Conservation (phyloP, 2,113 vertebrate species). For the Platysternon megacephalum region DNA sequence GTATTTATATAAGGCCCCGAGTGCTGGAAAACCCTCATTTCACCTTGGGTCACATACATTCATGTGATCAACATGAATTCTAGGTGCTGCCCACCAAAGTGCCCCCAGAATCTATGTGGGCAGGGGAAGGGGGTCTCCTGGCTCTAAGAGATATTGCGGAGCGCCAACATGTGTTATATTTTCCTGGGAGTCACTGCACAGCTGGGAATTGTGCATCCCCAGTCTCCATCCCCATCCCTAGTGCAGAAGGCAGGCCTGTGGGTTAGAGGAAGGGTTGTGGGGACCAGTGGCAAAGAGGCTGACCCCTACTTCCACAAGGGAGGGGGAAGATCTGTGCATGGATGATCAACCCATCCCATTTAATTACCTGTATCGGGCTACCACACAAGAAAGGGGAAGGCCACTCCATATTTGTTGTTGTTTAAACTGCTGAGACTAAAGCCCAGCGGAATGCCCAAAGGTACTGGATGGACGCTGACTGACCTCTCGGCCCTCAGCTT, state of each 20-base stretch:
- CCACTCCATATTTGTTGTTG: neutral
- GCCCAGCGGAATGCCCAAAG: neutral
- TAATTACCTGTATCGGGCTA: neutral
- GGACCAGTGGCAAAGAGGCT: neutral
- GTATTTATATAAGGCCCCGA: neutral
- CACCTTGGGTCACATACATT: neutral
- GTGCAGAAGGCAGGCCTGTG: neutral
- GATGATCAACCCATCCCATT: neutral
- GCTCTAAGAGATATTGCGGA: rapidly evolving
- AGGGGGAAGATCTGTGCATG: neutral
- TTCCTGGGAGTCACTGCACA: neutral
- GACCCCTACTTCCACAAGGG: neutral
- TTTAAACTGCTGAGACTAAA: neutral
- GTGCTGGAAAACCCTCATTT: neutral
- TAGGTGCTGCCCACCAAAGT: neutral
- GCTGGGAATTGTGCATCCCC: neutral
- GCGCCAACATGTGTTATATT: rapidly evolving
- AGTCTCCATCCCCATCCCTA: neutral
- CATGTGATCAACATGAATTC: neutral
- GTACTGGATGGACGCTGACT: rapidly evolving
- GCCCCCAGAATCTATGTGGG: neutral
- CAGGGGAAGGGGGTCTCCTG: neutral
- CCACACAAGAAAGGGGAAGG: neutral
- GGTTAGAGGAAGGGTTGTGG: neutral
- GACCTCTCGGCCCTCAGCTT: neutral